Evolutionary conservation across 2,888 invertebrate genomes (phyloP), one percentile per base, ranked within the genome.

Genomic region (Idaea dimidiata): DNA sequence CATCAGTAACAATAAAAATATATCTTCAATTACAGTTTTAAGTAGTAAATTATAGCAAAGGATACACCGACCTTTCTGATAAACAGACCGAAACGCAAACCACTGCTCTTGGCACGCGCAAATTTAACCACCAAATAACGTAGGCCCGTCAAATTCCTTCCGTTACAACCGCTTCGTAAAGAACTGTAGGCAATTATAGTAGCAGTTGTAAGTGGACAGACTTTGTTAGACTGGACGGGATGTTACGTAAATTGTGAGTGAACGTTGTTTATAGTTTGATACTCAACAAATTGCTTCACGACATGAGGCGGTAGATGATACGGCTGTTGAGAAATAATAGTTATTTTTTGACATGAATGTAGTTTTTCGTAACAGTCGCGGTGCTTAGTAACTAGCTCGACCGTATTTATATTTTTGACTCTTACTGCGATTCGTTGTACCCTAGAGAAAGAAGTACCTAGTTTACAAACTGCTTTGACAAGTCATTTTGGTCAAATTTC

Each of bases 31-130:
- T 68, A 64, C 63, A 65, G 60, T 65, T 63, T 24, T 43, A 61
- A 68, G 66, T 68, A 61, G 66, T 72, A 65, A 68, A 70, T 69
- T 70, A 72, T 62, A 62, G 61, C 56, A 76, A 81, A 87, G 86
- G 86, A 86, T 84, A 75, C 74, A 74, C 68, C 79, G 79, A 78
- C 84, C 85, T 82, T 73, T 61, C 72, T 80, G 74, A 6, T 70
- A 83, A 87, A 71, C 83, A 87, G 87, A 86, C 76, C 87, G 82
- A 71, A 69, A 82, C 84, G 70, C 72, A 71, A 63, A 66, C 71
- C 54, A 75, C 70, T 67, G 69, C 60, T 67, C 69, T 63, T 62
- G 68, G 69, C 75, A 71, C 73, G 73, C 73, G 72, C 71, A 72
- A 64, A 59, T 63, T 64, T 58, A 62, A 61, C 61, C 62, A 71